Base-by-base conservation (phyloP, 2,888 invertebrate species). In the Lottia gigantea region DNA sequence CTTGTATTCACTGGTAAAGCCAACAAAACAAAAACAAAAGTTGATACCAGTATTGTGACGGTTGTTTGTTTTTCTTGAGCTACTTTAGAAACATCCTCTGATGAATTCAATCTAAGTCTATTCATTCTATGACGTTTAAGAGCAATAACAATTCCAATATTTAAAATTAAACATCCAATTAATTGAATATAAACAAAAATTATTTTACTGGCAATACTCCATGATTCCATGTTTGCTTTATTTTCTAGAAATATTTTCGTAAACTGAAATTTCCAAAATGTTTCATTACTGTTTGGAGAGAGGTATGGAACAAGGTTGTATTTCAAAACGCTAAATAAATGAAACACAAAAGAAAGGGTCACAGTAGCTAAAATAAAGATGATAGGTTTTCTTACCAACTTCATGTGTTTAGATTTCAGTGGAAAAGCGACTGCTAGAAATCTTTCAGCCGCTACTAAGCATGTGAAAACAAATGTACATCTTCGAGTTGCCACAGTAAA, bases 371-470 rank as follows among this genome's bases (percentile, higher is more conserved):
- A 8, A 16, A 62, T 15, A 25, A 62, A 19, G 6, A 46, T 19
- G n/a, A 25, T 19, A 11, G 68, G 68, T 15, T 49, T 55, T 46
- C 46, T 46, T 15, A 65, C 46, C 6, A 47, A 45, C 4, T 23
- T 26, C 14, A 47, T 45, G 46, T 65, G 46, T 46, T 19, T 40
- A 16, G 46, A 45, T 11, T 46, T 46, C n/a, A 46, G 15, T 12
- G 23, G 46, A 46, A 25, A 46, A 3, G 47, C 45, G 19, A 19
- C 47, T 19, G 64, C 68, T 15, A 62, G 31, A 12, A 46, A 62
- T 19, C 68, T 63, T 31, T 68, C 68, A n/a, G 49, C 25, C 40
- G 68, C 62, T 19, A 68, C 14, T 15, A 68, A 26, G 23, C 64
- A 64, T 31, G 63, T 31, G 11, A 68, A n/a, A 14, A 63, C 16